A percentile compares a stretch with the other conserved stretches of the same genome.
These are phyloP conservation scores for Automeris io DNA, from an alignment of 2,888 invertebrate genomes.

Conservation along the genomic window DNA sequence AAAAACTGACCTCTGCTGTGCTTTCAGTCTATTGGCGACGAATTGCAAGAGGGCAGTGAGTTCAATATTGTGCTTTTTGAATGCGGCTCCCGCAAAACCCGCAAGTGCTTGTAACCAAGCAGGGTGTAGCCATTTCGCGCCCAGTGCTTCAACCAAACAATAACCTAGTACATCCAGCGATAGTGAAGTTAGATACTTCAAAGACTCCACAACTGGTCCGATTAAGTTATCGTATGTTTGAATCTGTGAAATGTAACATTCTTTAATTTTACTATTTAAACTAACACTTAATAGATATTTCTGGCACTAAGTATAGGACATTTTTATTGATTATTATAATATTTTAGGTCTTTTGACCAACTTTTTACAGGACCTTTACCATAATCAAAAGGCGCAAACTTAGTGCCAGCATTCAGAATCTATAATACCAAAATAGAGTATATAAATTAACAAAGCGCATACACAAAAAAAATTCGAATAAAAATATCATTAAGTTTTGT, in stretches of 20 bases:
- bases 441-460: too few species aligned
- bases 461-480: too few species aligned
- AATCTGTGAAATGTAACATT: slow-evolving; percentile 78
- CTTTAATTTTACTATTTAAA: too few species aligned
- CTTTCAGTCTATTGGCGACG: slow-evolving; percentile 97
- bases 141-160: slow-evolving; percentile 96
- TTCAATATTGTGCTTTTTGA: slow-evolving; percentile 98
- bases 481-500: too few species aligned
- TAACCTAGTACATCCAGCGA: slow-evolving; percentile 98
- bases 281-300: background rate
- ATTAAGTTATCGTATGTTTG: slow-evolving; percentile 97
- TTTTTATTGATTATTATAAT: too few species aligned
- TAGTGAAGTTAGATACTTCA: slow-evolving; percentile 95
- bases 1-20: slow-evolving; percentile 88
- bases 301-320: too few species aligned
- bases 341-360: too few species aligned
- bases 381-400: too few species aligned
- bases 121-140: slow-evolving; percentile 87
- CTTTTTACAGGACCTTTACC: too few species aligned
- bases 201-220: slow-evolving; percentile 96
- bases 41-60: slow-evolving; percentile 96
- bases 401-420: too few species aligned
- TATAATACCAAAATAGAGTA: too few species aligned
- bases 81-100: slow-evolving; percentile 96
- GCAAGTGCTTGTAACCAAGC: slow-evolving; percentile 96